Base-by-base conservation (phyloP, 2,888 invertebrate genomes). In the Spodoptera picta region DNA sequence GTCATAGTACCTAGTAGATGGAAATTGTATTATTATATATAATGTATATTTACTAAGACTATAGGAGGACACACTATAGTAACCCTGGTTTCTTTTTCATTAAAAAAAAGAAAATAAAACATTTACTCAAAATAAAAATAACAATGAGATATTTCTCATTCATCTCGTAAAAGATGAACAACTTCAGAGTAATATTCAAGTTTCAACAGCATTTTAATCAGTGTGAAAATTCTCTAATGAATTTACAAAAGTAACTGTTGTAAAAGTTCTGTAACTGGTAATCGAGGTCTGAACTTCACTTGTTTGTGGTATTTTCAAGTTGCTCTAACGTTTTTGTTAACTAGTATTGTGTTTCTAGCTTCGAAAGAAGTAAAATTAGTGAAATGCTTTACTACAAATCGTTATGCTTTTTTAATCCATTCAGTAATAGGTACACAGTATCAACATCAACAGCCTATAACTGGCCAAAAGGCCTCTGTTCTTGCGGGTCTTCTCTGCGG, bases 141-240 rank as follows among this genome's bases (percentile, higher is more conserved):
- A 55, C 42, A 56, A 62, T 64, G 27, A 65, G 27, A 65, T 53
- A 69, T 56, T 73, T 43, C 54, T 7, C 59, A 66, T 60, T 53
- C 62, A 52, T 60, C 46, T 50, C 19, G 41, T 52, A 24, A 43
- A 27, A 59, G 46, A 36, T 24, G 42, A 65, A 57, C 47, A 73
- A 74, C 51, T 73, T 42, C 43, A 44, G 60, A 77, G 74, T 70
- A 61, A 77, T 74, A 60, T 63, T 59, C 53, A 77, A 73, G 65
- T 77, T 76, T 68, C 61, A 64, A 70, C 62, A 68, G 70, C 51
- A 62, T 73, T 70, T 64, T 74, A 76, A 77, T 73, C 70, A 65
- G 45, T 67, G 63, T 45, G 67, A 59, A 69, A 76, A 77, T 73
- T 73, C n/a, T 53, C 12, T 73, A 67, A 75, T 77, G 68, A 73